phyloP scores from a whole-genome alignment of 2,797 vertebrate genomes.

The Esox lucius region DNA sequence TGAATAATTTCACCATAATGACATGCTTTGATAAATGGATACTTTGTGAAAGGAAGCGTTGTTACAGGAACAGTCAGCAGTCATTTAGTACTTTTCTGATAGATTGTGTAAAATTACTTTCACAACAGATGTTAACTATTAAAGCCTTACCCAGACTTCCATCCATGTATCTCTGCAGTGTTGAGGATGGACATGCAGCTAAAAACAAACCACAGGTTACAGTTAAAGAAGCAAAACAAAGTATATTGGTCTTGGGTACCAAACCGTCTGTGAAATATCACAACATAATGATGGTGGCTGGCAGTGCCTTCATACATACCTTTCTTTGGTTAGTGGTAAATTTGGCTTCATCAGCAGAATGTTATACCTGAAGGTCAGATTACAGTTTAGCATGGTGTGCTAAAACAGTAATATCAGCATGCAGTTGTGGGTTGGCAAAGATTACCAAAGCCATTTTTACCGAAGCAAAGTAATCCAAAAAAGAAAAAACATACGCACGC shows the following conservation, averaged over 20 bases:
- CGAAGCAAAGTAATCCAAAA: not conserved
- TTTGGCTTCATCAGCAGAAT: slow-evolving; percentile 70
- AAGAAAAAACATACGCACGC: not conserved
- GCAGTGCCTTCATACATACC: slow-evolving; percentile 51
- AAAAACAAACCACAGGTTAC: slow-evolving; percentile 8
- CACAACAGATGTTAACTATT: not conserved
- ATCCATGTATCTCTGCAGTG: slow-evolving; percentile 63
- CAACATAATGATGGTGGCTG: not conserved
- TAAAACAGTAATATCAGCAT: not conserved
- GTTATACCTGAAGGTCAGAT: slow-evolving; percentile 62
- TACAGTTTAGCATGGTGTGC: not conserved
- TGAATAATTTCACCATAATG: not conserved
- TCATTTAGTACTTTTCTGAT: not conserved
- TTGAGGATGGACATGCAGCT: slow-evolving; percentile 73
- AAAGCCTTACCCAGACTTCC: slow-evolving; percentile 76
- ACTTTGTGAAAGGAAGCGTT: not conserved
- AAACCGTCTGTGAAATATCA: not conserved
- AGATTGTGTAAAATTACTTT: not conserved
- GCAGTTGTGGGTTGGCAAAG: not conserved
- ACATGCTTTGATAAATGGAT: not conserved
- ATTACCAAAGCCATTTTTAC: not conserved
- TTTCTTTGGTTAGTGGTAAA: slow-evolving; percentile 65
- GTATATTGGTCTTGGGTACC: not conserved
- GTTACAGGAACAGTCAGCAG: not conserved
- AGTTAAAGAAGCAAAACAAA: not conserved